Evolutionary conservation across 2,797 vertebrate species (phyloP), one percentile per base, ranked within the genome.

Genomic region (Euthynnus affinis): DNA sequence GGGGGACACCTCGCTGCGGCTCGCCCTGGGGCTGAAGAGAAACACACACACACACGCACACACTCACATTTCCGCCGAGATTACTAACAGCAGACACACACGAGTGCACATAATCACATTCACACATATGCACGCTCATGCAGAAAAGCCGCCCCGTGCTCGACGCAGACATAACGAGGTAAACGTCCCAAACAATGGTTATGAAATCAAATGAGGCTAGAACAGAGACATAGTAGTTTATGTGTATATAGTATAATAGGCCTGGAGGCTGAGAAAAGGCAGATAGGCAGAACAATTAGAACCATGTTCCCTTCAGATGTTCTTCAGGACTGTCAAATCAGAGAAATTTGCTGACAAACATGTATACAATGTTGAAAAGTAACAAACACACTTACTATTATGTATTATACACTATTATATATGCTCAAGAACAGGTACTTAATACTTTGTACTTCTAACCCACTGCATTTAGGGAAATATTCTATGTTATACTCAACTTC

Each of bases 81-180:
- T 90, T 85, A 85, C 79, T 23, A 87, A 64, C 57, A 67, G 75
- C 80, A 84, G 82, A 89, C 85, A 87, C 83, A 86, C 88, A 82
- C 46, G 55, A 86, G 73, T 57, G 89, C 74, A 81, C 83, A 84
- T 59, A 64, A 87, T 91, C 82, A 66, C 82, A 72, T 85, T 62
- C 76, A 62, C 79, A 82, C 89, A 90, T 81, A 72, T 81, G 87
- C 80, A 90, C 87, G 32, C 76, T 87, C 87, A 90, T 88, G 86
- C 88, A 92, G 85, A 92, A 91, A 90, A 86, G 83, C 65, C 67
- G 18, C 20, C 20, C 46, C 14, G 6, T 20, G 49, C 66, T 57
- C 15, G 15, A n/a, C 17, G 44, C 59, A 79, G 79, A 86, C 80
- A 78, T 89, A 93, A 91, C 64, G 74, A 90, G 79, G 85, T 85